phyloP scores from a whole-genome alignment of 53 echinoderm and acorn worm species.

The Glandiceps talaboti region DNA sequence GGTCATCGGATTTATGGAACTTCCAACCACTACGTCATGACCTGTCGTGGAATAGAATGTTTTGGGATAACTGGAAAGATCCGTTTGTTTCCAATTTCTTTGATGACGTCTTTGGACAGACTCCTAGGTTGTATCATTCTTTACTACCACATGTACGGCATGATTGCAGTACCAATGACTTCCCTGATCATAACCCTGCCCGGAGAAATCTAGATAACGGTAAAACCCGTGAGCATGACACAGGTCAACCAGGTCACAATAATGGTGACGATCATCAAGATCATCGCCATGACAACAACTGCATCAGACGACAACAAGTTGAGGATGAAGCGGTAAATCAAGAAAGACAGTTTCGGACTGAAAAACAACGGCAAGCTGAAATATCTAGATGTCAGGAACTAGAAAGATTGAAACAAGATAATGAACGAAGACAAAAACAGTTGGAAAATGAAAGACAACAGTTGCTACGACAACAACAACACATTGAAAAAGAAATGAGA shows the following conservation, averaged over 20 bases:
- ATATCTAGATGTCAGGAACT: constrained; percentile 5
- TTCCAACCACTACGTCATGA: background rate
- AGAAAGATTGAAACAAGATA: constrained; percentile 2
- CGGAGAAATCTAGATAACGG: too few relatives aligned
- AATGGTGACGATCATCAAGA: too few relatives aligned
- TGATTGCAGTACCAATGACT: too few relatives aligned
- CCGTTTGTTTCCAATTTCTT: background rate
- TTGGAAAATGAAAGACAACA: background rate
- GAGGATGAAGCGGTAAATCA: background rate
- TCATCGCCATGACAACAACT: too few relatives aligned
- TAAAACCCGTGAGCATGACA: background rate
- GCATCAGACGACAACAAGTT: constrained; percentile 3
- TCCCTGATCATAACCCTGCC: too few relatives aligned
- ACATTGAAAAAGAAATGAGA: constrained; percentile 10
- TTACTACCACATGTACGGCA: background rate
- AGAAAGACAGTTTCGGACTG: background rate
- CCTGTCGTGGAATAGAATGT: background rate
- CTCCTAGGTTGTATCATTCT: background rate
- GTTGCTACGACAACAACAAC: background rate
- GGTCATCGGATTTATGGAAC: background rate
- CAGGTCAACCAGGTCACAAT: too few relatives aligned
- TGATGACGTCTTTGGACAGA: background rate
- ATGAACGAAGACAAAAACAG: constrained; percentile 1
- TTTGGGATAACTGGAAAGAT: background rate
- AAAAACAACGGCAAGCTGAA: constrained; percentile 11